Conservation (phyloP, 2,113 vertebrate species). For the Catharus minimus region DNA sequence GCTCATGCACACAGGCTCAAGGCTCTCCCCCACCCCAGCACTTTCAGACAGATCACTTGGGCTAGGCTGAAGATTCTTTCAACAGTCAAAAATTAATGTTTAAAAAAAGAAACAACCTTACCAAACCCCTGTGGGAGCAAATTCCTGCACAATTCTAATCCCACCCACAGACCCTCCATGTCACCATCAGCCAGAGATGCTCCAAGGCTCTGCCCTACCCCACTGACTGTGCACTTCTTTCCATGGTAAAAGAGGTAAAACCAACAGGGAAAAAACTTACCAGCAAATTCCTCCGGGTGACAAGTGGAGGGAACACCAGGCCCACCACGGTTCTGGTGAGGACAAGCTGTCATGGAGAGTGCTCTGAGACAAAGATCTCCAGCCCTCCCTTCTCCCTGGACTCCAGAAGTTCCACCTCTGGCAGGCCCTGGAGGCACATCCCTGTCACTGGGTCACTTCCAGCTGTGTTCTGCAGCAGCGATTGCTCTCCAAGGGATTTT, state of each 20-base stretch:
- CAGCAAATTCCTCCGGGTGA: not conserved
- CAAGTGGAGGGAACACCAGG: accelerated
- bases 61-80: not conserved
- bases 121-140: accelerated
- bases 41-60: not conserved
- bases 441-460: not conserved
- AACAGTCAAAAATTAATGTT: not conserved
- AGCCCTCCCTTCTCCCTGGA: not conserved
- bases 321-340: accelerated
- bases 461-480: not conserved
- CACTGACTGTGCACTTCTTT: not conserved
- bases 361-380: not conserved
- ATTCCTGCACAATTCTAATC: not conserved
- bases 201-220: not conserved
- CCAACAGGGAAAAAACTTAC: not conserved
- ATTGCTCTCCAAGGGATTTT: accelerated
- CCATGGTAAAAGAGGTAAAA: not conserved
- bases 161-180: not conserved
- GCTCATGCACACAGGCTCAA: accelerated
- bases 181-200: accelerated
- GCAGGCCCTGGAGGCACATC: accelerated
- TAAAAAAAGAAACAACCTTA: not conserved
- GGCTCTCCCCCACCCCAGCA: not conserved
- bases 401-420: not conserved
- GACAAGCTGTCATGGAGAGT: not conserved